Base-by-base conservation (phyloP, 2,888 invertebrate genomes). In the Phortica okadai region DNA sequence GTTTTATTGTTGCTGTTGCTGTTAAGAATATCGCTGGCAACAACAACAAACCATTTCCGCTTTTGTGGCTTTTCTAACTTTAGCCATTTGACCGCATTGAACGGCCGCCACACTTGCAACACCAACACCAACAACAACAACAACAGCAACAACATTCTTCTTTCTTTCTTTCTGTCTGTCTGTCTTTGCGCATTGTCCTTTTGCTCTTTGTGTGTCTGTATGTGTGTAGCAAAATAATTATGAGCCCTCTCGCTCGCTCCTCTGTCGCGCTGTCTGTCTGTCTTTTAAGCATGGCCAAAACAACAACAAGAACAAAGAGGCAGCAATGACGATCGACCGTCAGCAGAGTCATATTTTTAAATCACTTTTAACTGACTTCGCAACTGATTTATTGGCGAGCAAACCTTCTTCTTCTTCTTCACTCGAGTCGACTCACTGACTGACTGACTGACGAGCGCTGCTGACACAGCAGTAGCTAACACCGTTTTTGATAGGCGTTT, bases 181-280 rank as follows among this genome's bases (percentile, higher is more conserved):
- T 42, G n/a, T 33, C n/a, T 66, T 41, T 25, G 66, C 41, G 75
- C 74, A 76, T 77, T 76, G 75, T 80, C 69, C 69, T 45, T 33
- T 44, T 70, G 69, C 69, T 44, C 42, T 14, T 70, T 42, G 62
- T 33, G 8, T 42, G 41, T 67, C 41, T 66, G 66, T 25, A 7
- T 66, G n/a, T 69, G 41, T 16, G 42, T 44, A 69, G 41, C 42
- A 14, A 69, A 14, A 44, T 11, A 42, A 16, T 16, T 67, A 50
- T 50, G 50, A 50, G 14, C 33, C 33, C 4, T 33, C 33, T 2
- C 33, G 2, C 6, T 66, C 25, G 33, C 33, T 5, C 33, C 33
- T 33, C 33, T 33, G 33, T 33, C 33, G 1, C 21, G 21, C 21
- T 21, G 33, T 33, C 33, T 66, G 66, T 66, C 14, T 6, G 25